Evolutionary conservation across 2,113 vertebrate genomes (phyloP), one percentile per base, ranked within the genome.

Genomic region (Perccottus glenii): DNA sequence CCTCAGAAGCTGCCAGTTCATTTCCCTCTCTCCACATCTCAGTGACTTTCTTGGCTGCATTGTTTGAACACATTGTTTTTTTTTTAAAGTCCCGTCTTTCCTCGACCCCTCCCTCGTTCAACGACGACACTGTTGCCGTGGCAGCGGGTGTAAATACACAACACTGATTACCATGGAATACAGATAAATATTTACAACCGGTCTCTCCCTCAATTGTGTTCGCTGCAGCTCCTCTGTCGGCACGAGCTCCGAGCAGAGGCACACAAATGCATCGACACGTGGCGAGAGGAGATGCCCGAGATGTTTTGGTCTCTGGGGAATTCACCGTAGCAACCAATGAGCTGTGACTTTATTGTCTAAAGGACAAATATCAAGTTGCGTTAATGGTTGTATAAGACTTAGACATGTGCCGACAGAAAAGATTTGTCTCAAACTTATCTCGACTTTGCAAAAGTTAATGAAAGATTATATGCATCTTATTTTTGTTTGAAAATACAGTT

Each of bases 161-260:
- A 79, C 32, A 60, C 42, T 6, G 75, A 88, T 55, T 88, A 88
- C 84, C 88, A 87, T 85, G 88, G 86, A 85, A 85, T 80, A 85
- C 64, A 19, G 10, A 75, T 78, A 83, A 89, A 89, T 87, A 88
- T 87, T 88, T 88, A 88, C 82, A 81, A 50, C 67, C 32, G 35
- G 60, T 32, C 45, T 45, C 73, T 69, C 70, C 0, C 57, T 15
- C 56, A 42, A 53, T 55, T 55, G 6, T 9, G 40, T 38, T 35
- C 47, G 46, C 60, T 56, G 52, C 52, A 9, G 52, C 52, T 15
- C 33, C 52, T 15, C 33, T 15, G 11, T 9, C 33, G 35, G 52
- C 51, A 10, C n/a, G 14, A 38, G 52, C 65, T 19, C 53, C n/a
- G 64, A 40, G 35, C 40, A 48, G 33, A 35, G 27, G 32, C 15